Evolutionary conservation across 2,888 invertebrate species (phyloP).

Genomic region (Tachina lurida): DNA sequence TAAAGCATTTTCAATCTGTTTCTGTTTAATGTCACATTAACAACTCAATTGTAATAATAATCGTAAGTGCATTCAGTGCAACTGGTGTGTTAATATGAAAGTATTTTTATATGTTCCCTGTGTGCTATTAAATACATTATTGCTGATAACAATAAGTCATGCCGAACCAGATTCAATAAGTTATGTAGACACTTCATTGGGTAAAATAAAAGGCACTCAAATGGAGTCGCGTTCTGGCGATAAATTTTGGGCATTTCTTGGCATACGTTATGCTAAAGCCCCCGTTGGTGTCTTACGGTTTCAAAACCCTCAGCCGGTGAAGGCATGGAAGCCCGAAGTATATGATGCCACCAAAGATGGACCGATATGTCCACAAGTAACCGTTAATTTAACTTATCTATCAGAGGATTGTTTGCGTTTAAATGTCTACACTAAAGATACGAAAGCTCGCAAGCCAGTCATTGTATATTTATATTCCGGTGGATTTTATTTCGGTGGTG

Average conservation of each 20-base stretch:
- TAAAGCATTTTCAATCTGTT: neutral
- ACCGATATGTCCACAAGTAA: slow-evolving; percentile 84
- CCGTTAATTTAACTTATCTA: slow-evolving; percentile 75
- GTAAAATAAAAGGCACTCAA: slow-evolving; percentile 76
- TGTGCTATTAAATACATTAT: slow-evolving; percentile 9
- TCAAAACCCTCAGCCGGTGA: slow-evolving; percentile 83
- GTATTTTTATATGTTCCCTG: neutral
- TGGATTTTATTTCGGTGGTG: slow-evolving; percentile 85
- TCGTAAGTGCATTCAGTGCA: neutral
- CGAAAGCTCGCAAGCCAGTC: slow-evolving; percentile 83
- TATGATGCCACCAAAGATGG: slow-evolving; percentile 85
- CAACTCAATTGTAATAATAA: neutral
- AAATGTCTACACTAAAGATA: slow-evolving; percentile 84
- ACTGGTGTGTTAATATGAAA: neutral
- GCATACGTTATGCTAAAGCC: slow-evolving; percentile 80
- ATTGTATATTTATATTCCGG: slow-evolving; percentile 88
- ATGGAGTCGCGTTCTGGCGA: slow-evolving; percentile 76
- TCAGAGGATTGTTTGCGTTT: slow-evolving; percentile 85
- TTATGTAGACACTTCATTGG: slow-evolving; percentile 77
- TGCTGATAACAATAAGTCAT: slow-evolving; percentile 15
- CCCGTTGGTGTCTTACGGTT: slow-evolving; percentile 79
- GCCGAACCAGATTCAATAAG: slow-evolving; percentile 46
- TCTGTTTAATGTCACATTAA: neutral
- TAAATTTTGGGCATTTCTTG: slow-evolving; percentile 79
- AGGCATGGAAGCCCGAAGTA: slow-evolving; percentile 82